Evolutionary conservation across 2,888 invertebrate genomes (phyloP), one percentile per base, ranked within the genome.

Genomic region (Tiliacea aurago): DNA sequence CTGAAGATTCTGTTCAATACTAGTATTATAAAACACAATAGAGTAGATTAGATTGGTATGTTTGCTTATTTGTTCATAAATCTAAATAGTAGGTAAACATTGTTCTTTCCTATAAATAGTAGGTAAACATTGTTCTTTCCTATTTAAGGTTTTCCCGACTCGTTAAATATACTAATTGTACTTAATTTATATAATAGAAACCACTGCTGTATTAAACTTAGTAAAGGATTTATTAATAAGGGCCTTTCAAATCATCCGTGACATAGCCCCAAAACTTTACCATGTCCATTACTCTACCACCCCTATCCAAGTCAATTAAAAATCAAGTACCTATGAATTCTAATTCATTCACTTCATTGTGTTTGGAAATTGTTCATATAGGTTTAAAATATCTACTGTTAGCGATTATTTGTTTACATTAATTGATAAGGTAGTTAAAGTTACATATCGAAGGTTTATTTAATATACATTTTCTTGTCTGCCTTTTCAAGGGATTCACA

Each of bases 41-140:
- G 80, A 82, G 81, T 86, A 87, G 83, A 84, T 85, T 88, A 88
- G 85, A 86, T 86, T 79, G 86, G 87, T 86, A 86, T 84, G 86
- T 85, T 78, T 73, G 80, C 73, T 86, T 85, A 81, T 84, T 84
- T 86, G 83, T 83, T 86, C 63, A 81, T 78, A 83, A 67, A 70
- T 76, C 51, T 69, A 51, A 65, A 66, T 65, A 45, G 15, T 74
- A 64, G 73, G 49, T 58, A 64, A 45, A 65, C 47, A 28, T 66
- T 66, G n/a, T 53, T 75, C 11, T 58, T 73, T 49, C 18, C 13
- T 73, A 23, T 78, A 51, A 65, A 66, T 65, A 45, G 15, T 74
- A 64, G 73, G 49, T 58, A 64, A 45, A 65, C 47, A 28, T 66
- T 66, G n/a, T 53, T 75, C 11, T 58, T 73, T 49, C 18, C 13